Base-by-base conservation (phyloP, 2,797 vertebrate species). In the Spea hammondii region DNA sequence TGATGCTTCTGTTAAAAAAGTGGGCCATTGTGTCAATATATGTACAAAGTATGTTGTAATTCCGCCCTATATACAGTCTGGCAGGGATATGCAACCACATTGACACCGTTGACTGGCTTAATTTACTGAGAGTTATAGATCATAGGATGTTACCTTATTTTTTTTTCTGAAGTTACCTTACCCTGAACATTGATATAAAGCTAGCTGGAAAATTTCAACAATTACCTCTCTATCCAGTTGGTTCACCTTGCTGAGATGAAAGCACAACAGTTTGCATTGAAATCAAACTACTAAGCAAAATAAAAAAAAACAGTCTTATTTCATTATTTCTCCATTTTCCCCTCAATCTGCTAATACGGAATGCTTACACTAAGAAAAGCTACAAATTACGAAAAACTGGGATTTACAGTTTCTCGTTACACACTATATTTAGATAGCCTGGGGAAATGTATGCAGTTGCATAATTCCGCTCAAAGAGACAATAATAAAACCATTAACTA, bases 381-480 rank as follows among this genome's bases (percentile, higher is more conserved):
- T 77, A 48, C 55, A 51, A 70, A 77, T 77, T 74, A 82, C 74
- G 65, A 70, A 74, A 32, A 69, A 50, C 46, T 74, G 65, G 73
- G 69, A 82, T 82, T 78, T 78, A 82, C 65, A 64, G 65, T 82
- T 74, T 82, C 55, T 77, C 74, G 74, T 73, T 82, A 76, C 74
- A 32, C 59, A 48, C 70, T 47, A 45, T 72, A 74, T 57, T 54
- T 50, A 64, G 50, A 70, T 77, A 81, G 55, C 14, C 45, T 47
- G n/a, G 54, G 14, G 14, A 72, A 72, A 67, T 60, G 50, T 50
- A 51, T 62, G 45, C 9, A 6, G 45, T 54, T 13, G 66, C 70
- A 78, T 82, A 78, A 82, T 77, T 82, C 80, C 78, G 75, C 80
- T 70, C 65, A 74, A 44, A 70, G 75, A 65, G 66, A 70, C 70